Conservation (phyloP, 1,140 invertebrate species). For the Aplysia californica region DNA sequence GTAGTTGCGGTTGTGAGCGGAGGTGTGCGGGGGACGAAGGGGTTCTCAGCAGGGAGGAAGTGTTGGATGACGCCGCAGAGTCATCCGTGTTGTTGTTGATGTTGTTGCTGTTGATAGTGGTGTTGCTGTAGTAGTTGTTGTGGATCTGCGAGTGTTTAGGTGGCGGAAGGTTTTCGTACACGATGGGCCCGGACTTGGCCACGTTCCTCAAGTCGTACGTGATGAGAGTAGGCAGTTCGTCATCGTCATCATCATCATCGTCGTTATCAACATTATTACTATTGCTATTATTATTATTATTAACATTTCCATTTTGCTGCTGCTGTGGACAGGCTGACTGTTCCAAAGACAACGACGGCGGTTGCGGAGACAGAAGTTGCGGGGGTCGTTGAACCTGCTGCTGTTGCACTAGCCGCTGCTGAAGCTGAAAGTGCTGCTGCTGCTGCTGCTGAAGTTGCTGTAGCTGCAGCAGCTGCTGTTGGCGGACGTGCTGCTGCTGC, state of each 20-base stretch:
- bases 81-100: too few species aligned
- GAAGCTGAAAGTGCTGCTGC: not conserved
- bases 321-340: not conserved
- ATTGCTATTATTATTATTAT: too few species aligned
- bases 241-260: not conserved
- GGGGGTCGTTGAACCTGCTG: too few species aligned
- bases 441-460: constrained; percentile 1
- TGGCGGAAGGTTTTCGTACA: constrained; percentile 7
- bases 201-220: constrained; percentile 10
- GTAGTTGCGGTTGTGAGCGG: too few species aligned
- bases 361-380: not conserved
- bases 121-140: too few species aligned
- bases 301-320: too few species aligned
- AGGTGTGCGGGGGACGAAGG: too few species aligned
- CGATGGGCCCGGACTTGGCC: not conserved
- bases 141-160: too few species aligned
- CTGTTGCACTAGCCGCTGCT: not conserved
- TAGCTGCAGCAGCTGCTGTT: not conserved
- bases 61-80: not conserved
- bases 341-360: not conserved
- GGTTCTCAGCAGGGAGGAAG: not conserved
- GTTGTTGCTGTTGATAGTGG: too few species aligned
- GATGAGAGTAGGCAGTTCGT: not conserved
- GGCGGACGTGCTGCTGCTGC: not conserved
- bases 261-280: too few species aligned